Evolutionary conservation across 2,113 vertebrate genomes (phyloP), one percentile per base, ranked within the genome.

Genomic region (Ibidorhyncha struthersii): DNA sequence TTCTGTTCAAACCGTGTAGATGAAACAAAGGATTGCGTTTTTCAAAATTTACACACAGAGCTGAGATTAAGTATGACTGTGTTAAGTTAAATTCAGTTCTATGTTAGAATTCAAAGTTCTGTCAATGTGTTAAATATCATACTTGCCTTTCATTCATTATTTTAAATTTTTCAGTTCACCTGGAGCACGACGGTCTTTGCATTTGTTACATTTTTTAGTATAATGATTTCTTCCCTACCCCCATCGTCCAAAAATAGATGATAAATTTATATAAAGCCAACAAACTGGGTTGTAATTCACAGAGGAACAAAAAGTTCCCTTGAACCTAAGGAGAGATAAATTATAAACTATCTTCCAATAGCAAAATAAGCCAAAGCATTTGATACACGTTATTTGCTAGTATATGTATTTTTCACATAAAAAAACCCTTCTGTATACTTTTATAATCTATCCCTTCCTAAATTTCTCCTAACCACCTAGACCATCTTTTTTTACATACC

Each of bases 361-460:
- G 4, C 6, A 85, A 63, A 82, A 67, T 11, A 62, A 78, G 10
- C 3, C 17, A 63, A 62, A 12, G 45, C 2, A 67, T 81, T 89
- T 84, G 27, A 30, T 56, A 49, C 20, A 66, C 2, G 1, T 8
- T 73, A 70, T 74, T 85, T 66, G 1, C 8, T 79, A 67, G 8
- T 8, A 25, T 22, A 45, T 14, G 1, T 8, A 16, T 20, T 34
- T 73, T 34, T 85, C 45, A 8, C 45, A 11, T 17, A 12, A 43
- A 53, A 76, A 29, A 16, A 0, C 3, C 5, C 1, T 76, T 74
- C 9, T 1, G 4, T 49, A 25, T 47, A 45, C 4, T 62, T 79
- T 38, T 59, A 47, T 69, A 90, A 67, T 23, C 20, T 38, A 36
- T 43, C 7, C 9, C 5, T 65, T 66, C 55, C 45, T 45, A 61